Evolutionary conservation across 1,140 invertebrate species (phyloP).

Genomic region (Drosophila sp.): DNA sequence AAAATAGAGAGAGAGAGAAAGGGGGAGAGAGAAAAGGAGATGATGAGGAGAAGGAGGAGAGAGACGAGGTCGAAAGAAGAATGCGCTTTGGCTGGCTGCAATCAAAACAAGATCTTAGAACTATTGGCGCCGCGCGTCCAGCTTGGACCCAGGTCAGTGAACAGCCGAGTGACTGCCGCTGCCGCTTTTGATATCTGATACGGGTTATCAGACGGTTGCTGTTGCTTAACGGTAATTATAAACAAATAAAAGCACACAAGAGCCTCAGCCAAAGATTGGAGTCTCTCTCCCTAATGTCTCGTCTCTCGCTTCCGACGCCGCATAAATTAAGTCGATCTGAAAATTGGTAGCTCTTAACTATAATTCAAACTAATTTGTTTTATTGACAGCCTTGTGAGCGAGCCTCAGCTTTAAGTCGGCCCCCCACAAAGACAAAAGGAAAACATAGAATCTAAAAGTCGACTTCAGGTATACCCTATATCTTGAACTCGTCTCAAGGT

Average conservation of each 20-base stretch:
- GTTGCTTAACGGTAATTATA: constrained; percentile 72
- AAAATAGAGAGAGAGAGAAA: not conserved
- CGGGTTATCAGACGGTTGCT: constrained; percentile 58
- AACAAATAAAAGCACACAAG: constrained; percentile 77
- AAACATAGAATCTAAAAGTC: not conserved
- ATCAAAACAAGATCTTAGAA: constrained; percentile 82
- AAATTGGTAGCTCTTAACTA: constrained; percentile 67
- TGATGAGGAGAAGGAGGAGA: not conserved
- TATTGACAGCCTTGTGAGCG: constrained; percentile 80
- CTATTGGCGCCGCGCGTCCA: constrained; percentile 63
- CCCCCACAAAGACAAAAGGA: constrained; percentile 13
- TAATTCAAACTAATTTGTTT: constrained; percentile 83
- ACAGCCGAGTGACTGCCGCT: constrained; percentile 58
- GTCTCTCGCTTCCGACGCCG: constrained; percentile 65
- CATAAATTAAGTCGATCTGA: constrained; percentile 61
- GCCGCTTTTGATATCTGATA: constrained; percentile 76
- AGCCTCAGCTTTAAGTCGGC: constrained; percentile 42
- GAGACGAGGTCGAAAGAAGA: constrained; percentile 42
- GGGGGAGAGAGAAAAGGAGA: constrained; percentile 6
- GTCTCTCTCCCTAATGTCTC: constrained; percentile 1
- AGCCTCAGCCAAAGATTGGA: constrained; percentile 11
- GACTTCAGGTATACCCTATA: not conserved
- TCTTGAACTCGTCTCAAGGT: not conserved
- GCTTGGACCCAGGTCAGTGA: constrained; percentile 59
- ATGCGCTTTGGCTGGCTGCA: constrained; percentile 59